phyloP scores from a whole-genome alignment of 1,140 invertebrate genomes.

The Meloidogyne chitwoodi region DNA sequence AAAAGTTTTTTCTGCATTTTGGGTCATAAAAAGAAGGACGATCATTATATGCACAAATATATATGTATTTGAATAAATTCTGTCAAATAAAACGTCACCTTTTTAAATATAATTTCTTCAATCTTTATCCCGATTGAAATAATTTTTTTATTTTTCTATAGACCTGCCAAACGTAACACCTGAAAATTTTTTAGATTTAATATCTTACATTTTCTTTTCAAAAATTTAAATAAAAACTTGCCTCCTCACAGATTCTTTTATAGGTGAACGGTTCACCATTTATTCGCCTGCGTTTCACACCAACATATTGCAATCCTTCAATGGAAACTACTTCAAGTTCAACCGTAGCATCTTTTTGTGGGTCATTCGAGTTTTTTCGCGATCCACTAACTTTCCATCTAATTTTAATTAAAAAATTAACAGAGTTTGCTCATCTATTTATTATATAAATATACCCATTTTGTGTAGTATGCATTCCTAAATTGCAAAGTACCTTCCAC shows the following conservation, averaged over 20 bases:
- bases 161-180: slow-evolving; percentile 1
- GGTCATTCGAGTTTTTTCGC: slow-evolving; percentile 11
- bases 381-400: slow-evolving; percentile 47
- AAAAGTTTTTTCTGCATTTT: too few species aligned
- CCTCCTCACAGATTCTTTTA: slow-evolving; percentile 77
- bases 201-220: too few species aligned
- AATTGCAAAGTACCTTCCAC: slow-evolving; percentile 34
- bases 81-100: background rate
- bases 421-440: background rate
- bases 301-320: slow-evolving; percentile 64
- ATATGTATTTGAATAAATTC: background rate
- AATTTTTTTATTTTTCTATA: slow-evolving; percentile 1
- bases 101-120: too few species aligned
- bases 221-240: slow-evolving; percentile 64
- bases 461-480: slow-evolving; percentile 23
- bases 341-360: slow-evolving; percentile 64
- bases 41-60: background rate
- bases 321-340: slow-evolving; percentile 75
- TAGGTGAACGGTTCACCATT: slow-evolving; percentile 81
- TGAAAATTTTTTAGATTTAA: background rate
- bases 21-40: background rate
- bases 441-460: slow-evolving; percentile 27
- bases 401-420: slow-evolving; percentile 24
- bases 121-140: background rate
- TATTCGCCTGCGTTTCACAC: slow-evolving; percentile 73